Evolutionary conservation across 1,140 invertebrate species (phyloP).

Genomic region (Nasonia giraulti): DNA sequence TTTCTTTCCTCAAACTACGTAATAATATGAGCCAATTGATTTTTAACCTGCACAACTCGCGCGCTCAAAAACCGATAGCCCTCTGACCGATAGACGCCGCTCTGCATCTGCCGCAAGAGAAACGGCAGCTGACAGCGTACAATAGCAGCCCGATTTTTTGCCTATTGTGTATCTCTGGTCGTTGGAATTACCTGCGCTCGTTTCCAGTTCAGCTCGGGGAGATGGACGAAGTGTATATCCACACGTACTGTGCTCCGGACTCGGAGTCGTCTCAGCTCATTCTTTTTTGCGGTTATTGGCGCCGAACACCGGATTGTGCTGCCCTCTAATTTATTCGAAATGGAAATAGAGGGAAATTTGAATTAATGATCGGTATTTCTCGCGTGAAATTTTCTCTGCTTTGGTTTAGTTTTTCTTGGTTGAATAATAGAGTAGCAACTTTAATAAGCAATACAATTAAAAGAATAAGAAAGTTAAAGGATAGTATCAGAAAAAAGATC

Average conservation of each 20-base stretch:
- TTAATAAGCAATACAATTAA: too few relatives aligned
- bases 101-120: background rate
- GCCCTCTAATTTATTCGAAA: background rate
- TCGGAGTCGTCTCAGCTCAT: background rate
- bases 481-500: too few relatives aligned
- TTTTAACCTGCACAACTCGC: background rate
- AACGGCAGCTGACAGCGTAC: background rate
- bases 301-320: background rate
- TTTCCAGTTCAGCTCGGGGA: background rate
- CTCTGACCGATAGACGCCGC: background rate
- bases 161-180: conserved; percentile 57
- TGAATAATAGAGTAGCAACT: too few relatives aligned
- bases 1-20: background rate
- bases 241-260: background rate
- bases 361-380: too few relatives aligned
- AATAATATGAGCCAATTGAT: background rate
- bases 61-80: background rate
- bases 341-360: too few relatives aligned
- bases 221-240: background rate
- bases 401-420: too few relatives aligned
- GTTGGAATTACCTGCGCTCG: background rate
- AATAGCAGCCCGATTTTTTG: background rate
- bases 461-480: too few relatives aligned
- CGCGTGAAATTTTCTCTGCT: too few relatives aligned
- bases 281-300: background rate